Conservation (phyloP, 2,113 vertebrate genomes). For the Sylvietta virens region DNA sequence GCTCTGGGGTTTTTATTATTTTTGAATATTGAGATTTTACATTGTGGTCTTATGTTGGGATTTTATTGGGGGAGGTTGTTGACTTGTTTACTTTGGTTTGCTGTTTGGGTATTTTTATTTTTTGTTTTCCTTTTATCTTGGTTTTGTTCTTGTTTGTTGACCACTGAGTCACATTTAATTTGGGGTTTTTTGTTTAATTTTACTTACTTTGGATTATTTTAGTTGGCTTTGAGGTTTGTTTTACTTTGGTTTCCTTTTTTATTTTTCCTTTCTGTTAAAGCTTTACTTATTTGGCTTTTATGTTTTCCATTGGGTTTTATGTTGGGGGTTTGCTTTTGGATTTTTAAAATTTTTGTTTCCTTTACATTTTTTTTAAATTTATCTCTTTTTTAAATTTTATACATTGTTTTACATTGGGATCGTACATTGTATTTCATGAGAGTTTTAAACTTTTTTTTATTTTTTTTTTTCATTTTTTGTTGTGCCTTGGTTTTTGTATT, state of each 20-base stretch:
- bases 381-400: neutral
- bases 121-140: neutral
- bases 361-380: neutral
- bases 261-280: neutral
- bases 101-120: neutral
- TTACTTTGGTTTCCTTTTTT: neutral
- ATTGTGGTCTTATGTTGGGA: neutral
- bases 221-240: neutral
- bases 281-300: neutral
- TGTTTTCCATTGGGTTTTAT: neutral
- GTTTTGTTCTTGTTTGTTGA: neutral
- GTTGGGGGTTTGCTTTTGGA: neutral
- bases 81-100: neutral
- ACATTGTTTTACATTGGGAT: neutral
- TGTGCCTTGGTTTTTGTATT: neutral
- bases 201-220: neutral
- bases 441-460: neutral
- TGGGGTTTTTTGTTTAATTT: neutral
- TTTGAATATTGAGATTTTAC: neutral
- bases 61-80: neutral
- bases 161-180: neutral
- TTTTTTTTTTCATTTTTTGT: neutral
- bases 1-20: neutral
- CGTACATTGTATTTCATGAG: neutral
- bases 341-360: neutral